Percentiles rank a stretch among this genome's conserved stretches.
phyloP scores from a whole-genome alignment of 2,888 invertebrate genomes.

The Sympetrum striolatum region DNA sequence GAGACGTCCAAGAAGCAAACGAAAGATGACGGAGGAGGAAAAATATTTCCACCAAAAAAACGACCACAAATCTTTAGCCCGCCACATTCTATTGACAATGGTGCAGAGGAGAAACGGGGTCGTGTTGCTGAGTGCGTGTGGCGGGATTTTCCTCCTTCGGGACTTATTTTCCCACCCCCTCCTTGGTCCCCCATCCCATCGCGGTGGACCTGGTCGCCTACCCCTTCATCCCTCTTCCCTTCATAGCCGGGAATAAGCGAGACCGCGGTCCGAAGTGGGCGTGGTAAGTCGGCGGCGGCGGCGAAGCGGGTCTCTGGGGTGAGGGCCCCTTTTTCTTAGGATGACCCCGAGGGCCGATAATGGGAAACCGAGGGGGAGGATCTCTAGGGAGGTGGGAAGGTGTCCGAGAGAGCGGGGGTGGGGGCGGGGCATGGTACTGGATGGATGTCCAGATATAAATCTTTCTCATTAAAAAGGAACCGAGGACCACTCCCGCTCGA shows the following conservation, averaged over 20 bases:
- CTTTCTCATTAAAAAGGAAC: slow-evolving; percentile 40
- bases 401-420: background rate
- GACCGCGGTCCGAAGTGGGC: background rate
- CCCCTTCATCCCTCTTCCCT: background rate
- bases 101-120: background rate
- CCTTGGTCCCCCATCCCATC: background rate
- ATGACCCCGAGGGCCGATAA: slow-evolving; percentile 20
- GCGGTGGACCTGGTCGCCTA: background rate
- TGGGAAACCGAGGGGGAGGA: slow-evolving; percentile 8
- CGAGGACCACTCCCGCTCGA: background rate
- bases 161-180: background rate
- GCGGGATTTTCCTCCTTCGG: background rate
- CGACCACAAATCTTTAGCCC: background rate
- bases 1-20: background rate
- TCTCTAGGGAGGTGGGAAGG: background rate
- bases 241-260: background rate
- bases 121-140: background rate
- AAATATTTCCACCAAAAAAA: background rate
- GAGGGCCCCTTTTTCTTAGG: background rate
- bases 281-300: slow-evolving; percentile 6
- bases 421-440: slow-evolving; percentile 22
- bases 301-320: background rate
- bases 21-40: background rate
- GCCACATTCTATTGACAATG: background rate
- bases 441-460: slow-evolving; percentile 40